Evolutionary conservation across 2,888 invertebrate genomes (phyloP).

Genomic region (Hofmannophila pseudospretella): DNA sequence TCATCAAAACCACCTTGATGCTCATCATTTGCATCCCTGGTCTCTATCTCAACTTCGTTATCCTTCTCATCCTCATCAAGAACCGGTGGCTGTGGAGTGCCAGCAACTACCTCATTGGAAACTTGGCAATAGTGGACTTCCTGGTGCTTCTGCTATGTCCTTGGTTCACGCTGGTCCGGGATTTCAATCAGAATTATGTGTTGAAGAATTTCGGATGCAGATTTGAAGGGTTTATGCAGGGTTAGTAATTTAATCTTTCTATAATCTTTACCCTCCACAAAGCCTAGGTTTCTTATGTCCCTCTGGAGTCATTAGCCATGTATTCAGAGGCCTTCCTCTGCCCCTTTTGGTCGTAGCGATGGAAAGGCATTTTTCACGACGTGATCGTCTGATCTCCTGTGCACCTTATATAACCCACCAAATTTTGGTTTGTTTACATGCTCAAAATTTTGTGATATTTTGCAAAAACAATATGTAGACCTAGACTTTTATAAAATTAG

Average conservation of each 20-base stretch:
- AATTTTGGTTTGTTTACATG: too few relatives aligned
- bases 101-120: constrained; percentile 85
- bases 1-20: constrained; percentile 78
- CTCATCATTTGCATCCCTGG: constrained; percentile 80
- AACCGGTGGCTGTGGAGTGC: constrained; percentile 82
- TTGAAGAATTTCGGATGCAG: constrained; percentile 86
- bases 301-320: too few relatives aligned
- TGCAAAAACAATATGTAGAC: too few relatives aligned
- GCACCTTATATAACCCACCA: too few relatives aligned
- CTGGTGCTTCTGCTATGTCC: constrained; percentile 83
- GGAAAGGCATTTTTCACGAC: too few relatives aligned
- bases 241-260: not conserved
- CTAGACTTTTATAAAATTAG: too few relatives aligned
- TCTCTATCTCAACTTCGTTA: constrained; percentile 81
- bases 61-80: constrained; percentile 80
- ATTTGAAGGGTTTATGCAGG: constrained; percentile 85
- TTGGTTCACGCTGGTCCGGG: constrained; percentile 85
- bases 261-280: too few relatives aligned
- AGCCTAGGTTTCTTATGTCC: too few relatives aligned
- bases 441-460: too few relatives aligned
- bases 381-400: too few relatives aligned
- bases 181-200: constrained; percentile 88
- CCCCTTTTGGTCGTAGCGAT: too few relatives aligned
- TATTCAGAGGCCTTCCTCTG: too few relatives aligned
- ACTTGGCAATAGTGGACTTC: constrained; percentile 85